These are phyloP conservation scores for Arctia plantaginis DNA, from an alignment of 2,888 invertebrate species.

Conservation along the genomic window DNA sequence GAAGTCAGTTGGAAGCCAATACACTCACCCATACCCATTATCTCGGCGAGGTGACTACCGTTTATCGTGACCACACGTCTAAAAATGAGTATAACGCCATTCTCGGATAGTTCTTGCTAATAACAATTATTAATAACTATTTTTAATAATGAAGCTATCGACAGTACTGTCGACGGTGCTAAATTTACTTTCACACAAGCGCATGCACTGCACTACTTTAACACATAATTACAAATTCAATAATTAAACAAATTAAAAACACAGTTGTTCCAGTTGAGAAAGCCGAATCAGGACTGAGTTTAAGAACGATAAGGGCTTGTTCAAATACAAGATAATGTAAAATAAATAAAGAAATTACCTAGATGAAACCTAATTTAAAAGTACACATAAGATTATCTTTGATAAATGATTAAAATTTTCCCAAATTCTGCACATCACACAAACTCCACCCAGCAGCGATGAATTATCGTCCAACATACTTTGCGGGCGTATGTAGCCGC, in stretches of 20 bases:
- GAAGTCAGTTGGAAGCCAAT: no score
- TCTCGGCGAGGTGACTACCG: no score
- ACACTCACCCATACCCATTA: no score
- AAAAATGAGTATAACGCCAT: no score
- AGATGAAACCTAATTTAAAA: neutral
- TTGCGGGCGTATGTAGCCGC: conserved; percentile 25
- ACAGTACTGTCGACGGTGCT: no score
- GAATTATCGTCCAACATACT: neutral
- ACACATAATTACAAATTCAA: neutral
- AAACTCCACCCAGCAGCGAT: neutral
- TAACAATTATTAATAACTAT: no score
- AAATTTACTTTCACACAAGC: no score
- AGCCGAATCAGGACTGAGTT: neutral
- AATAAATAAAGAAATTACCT: neutral
- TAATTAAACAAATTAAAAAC: neutral
- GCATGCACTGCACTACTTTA: no score
- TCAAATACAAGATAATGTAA: neutral
- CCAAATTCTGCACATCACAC: neutral
- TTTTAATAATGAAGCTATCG: no score
- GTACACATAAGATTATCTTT: neutral
- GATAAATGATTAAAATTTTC: neutral
- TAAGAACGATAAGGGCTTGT: neutral
- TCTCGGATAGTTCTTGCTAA: no score
- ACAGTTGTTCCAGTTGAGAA: neutral
- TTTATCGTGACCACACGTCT: no score